These are phyloP conservation scores for Listronotus bonariensis DNA, from an alignment of 1,140 invertebrate genomes.

Conservation along the genomic window DNA sequence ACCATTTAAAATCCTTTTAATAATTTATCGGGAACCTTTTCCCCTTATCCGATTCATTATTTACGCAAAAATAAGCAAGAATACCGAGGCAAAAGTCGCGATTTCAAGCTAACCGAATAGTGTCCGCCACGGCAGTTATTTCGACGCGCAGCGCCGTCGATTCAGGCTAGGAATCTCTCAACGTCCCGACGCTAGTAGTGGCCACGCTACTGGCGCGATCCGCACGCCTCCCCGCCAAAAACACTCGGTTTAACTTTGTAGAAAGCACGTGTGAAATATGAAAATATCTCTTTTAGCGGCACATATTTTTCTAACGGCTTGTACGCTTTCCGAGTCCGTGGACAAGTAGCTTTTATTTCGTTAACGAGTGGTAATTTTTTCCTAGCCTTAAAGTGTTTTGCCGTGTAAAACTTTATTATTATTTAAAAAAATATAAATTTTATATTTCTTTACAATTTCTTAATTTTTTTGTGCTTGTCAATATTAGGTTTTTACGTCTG, in stretches of 20 bases:
- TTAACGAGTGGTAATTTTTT: too few species aligned
- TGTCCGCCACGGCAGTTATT: conserved; percentile 12
- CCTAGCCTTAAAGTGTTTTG: too few species aligned
- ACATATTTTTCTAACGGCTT: conserved; percentile 1
- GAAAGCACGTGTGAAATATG: conserved; percentile 35
- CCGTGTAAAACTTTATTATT: too few species aligned
- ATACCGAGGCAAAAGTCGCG: conserved; percentile 31
- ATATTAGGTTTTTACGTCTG: too few species aligned
- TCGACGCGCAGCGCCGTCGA: conserved; percentile 34
- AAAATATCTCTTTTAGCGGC: not conserved
- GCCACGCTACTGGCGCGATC: conserved; percentile 40
- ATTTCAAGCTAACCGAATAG: conserved; percentile 19
- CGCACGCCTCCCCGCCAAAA: conserved; percentile 23
- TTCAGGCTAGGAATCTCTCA: conserved; percentile 28
- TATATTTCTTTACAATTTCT: too few species aligned
- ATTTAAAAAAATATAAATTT: too few species aligned
- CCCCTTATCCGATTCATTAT: conserved; percentile 34
- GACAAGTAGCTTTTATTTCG: too few species aligned
- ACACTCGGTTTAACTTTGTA: conserved; percentile 9
- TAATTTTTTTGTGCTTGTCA: too few species aligned
- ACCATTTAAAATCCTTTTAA: too few species aligned
- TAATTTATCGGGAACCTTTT: conserved; percentile 1
- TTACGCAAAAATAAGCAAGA: conserved; percentile 3
- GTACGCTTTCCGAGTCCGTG: not conserved
- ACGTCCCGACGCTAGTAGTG: conserved; percentile 41